phyloP scores from a whole-genome alignment of 2,888 invertebrate species.

The Frankliniella fusca region DNA sequence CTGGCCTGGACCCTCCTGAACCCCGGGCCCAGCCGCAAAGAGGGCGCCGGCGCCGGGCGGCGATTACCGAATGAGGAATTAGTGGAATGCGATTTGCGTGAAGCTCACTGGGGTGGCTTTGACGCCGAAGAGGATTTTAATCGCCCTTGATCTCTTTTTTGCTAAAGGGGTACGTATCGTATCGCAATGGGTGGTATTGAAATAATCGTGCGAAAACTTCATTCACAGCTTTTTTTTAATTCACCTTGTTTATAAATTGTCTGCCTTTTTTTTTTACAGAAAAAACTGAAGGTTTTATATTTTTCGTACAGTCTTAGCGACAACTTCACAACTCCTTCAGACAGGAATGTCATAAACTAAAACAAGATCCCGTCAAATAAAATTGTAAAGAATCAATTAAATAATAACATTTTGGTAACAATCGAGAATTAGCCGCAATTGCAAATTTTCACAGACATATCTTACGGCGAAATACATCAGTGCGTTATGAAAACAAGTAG shows the following conservation, averaged over 20 bases:
- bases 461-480: background rate
- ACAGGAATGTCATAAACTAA: constrained; percentile 25
- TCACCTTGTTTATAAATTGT: background rate
- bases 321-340: background rate
- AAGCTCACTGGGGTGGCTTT: no score
- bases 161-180: no score
- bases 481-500: constrained; percentile 9
- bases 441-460: background rate
- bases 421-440: background rate
- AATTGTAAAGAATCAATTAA: constrained; percentile 15
- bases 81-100: no score
- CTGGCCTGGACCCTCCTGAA: no score
- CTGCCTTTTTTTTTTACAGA: background rate
- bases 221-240: constrained; percentile 6
- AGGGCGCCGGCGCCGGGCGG: no score
- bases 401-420: constrained; percentile 8
- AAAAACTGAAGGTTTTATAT: background rate
- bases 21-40: no score
- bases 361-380: constrained; percentile 23
- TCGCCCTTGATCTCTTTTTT: no score
- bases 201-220: background rate
- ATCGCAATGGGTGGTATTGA: no score
- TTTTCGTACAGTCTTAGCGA: background rate
- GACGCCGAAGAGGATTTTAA: no score
- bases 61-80: no score